phyloP scores from a whole-genome alignment of 2,113 vertebrate genomes.

The Charina bottae region DNA sequence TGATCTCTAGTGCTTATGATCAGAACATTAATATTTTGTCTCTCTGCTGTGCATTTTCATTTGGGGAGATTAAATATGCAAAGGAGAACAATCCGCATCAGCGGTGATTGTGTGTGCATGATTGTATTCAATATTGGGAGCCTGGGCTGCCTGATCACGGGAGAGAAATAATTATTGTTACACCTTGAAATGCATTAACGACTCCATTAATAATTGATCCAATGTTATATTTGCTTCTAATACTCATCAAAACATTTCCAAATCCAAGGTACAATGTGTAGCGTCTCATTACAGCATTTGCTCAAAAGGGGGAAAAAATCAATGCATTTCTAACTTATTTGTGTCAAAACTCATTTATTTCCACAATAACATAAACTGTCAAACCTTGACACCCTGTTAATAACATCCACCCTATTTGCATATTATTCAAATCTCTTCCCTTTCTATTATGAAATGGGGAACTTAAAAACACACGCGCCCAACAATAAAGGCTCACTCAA shows the following conservation, averaged over 20 bases:
- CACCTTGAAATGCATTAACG: constrained; percentile 78
- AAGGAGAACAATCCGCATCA: constrained; percentile 60
- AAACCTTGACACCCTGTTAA: constrained; percentile 84
- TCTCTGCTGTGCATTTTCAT: constrained; percentile 58
- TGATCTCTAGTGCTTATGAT: constrained; percentile 41
- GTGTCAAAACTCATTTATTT: constrained; percentile 90
- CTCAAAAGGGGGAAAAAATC: constrained; percentile 72
- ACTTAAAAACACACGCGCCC: constrained; percentile 31
- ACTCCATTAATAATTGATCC: constrained; percentile 80
- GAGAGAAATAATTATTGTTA: constrained; percentile 75
- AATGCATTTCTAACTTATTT: constrained; percentile 87
- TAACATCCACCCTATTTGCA: constrained; percentile 83
- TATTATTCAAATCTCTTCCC: constrained; percentile 82
- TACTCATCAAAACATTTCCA: constrained; percentile 79
- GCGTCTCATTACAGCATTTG: constrained; percentile 80
- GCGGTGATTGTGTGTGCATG: background rate
- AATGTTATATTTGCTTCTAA: constrained; percentile 74
- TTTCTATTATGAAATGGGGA: constrained; percentile 74
- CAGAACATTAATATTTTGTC: constrained; percentile 49
- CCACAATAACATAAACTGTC: constrained; percentile 84
- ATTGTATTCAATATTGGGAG: background rate
- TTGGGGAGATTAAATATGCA: constrained; percentile 72
- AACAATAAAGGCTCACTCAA: constrained; percentile 41
- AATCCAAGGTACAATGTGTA: constrained; percentile 72
- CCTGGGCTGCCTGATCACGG: constrained; percentile 24